These are phyloP conservation scores for Trachops cirrhosus DNA, from an alignment of 2,797 vertebrate genomes.

Conservation along the genomic window DNA sequence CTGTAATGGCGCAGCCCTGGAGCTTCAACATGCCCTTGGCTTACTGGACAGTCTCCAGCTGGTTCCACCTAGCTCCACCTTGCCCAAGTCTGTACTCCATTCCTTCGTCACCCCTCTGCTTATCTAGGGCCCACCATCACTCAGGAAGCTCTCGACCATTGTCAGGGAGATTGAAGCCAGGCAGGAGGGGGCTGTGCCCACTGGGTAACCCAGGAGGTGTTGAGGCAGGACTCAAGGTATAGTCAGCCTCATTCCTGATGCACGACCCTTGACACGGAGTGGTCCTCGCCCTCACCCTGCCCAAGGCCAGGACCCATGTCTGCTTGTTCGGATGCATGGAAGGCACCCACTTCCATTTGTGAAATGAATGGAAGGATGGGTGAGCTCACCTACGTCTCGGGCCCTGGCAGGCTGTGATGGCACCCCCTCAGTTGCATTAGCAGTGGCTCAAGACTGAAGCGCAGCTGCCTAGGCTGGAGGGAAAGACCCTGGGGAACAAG, in stretches of 20 bases:
- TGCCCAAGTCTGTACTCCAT: background rate
- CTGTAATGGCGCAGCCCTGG: too few relatives aligned
- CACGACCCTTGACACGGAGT: background rate
- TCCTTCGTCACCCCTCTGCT: background rate
- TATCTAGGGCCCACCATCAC: background rate
- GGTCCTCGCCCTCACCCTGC: background rate
- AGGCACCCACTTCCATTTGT: background rate
- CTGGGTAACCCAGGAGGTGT: background rate
- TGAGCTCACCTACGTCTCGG: background rate
- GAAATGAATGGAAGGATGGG: background rate
- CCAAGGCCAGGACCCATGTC: background rate
- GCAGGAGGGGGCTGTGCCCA: background rate
- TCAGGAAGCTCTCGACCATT: background rate
- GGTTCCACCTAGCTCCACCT: background rate
- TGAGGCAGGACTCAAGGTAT: background rate
- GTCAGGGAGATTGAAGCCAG: background rate
- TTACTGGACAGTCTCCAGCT: background rate
- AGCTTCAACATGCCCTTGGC: background rate
- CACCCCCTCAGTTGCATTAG: background rate
- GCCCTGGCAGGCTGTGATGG: background rate
- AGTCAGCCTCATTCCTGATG: background rate
- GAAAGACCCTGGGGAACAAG: background rate
- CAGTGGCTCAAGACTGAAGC: background rate
- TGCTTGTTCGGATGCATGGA: background rate
- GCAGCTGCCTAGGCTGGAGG: background rate